phyloP scores from a whole-genome alignment of 1,140 invertebrate genomes.

The Panonychus citri region DNA sequence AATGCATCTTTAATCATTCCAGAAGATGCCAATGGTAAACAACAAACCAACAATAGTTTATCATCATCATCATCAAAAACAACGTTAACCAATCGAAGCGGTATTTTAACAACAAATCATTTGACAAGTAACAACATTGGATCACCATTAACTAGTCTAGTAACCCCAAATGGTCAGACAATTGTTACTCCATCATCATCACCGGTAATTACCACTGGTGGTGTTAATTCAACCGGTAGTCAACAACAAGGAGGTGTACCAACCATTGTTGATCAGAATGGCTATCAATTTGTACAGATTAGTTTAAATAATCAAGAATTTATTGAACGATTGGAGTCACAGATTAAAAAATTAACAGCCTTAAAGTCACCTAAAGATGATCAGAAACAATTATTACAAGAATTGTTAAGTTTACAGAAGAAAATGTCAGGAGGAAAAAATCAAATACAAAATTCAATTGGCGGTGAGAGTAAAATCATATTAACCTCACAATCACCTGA shows the following conservation, averaged over 20 bases:
- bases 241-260: neutral
- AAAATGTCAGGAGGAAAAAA: constrained; percentile 1
- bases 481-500: neutral
- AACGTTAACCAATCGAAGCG: neutral
- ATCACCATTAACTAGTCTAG: neutral
- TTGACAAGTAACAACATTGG: neutral
- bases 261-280: constrained; percentile 3
- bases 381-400: constrained; percentile 3
- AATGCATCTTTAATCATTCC: neutral
- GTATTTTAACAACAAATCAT: neutral
- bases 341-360: constrained; percentile 3
- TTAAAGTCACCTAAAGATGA: neutral
- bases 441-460: neutral
- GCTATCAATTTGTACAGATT: constrained; percentile 5
- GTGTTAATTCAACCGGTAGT: too few species aligned
- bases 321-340: constrained; percentile 4
- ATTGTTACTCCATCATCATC: too few species aligned
- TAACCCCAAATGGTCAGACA: too few species aligned
- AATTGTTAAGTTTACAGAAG: constrained; percentile 1
- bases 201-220: too few species aligned
- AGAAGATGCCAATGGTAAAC: neutral
- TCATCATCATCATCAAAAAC: neutral
- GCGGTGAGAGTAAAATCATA: neutral
- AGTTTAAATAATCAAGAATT: constrained; percentile 8
- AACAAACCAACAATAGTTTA: neutral